A percentile compares a stretch with the other conserved stretches of the same genome.
These are phyloP conservation scores for Melinaea marsaeus DNA, from an alignment of 2,888 invertebrate species.

Conservation along the genomic window DNA sequence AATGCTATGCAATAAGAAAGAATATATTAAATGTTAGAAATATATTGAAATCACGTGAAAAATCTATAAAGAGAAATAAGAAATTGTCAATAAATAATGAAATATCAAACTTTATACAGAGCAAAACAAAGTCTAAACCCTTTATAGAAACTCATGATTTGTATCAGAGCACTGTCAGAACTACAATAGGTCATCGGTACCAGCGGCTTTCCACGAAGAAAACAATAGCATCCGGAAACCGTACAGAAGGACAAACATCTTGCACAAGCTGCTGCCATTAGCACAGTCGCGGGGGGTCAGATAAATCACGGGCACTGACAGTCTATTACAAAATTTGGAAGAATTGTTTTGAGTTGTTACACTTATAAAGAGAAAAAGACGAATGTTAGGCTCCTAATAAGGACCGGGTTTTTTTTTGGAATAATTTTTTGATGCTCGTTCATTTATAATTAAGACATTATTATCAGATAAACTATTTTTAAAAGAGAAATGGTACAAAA, in stretches of 20 bases:
- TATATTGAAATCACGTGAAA: too few relatives aligned
- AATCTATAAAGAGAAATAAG: too few relatives aligned
- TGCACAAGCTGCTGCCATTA: constrained; percentile 27
- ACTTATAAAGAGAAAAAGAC: too few relatives aligned
- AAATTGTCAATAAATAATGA: neutral
- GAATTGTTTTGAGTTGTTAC: too few relatives aligned
- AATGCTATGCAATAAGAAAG: neutral
- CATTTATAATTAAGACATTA: too few relatives aligned
- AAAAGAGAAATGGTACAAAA: too few relatives aligned
- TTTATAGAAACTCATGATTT: constrained; percentile 2
- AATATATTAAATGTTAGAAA: too few relatives aligned
- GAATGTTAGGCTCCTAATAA: too few relatives aligned
- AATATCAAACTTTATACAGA: neutral
- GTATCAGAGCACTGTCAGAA: neutral
- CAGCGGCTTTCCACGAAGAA: constrained; percentile 50
- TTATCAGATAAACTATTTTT: too few relatives aligned
- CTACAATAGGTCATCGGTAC: constrained; percentile 11
- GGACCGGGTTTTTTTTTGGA: too few relatives aligned
- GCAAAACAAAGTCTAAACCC: neutral
- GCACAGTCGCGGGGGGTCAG: constrained; percentile 39
- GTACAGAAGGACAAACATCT: constrained; percentile 43
- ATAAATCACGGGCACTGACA: constrained; percentile 43
- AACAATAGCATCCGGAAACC: constrained; percentile 51
- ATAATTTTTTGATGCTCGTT: too few relatives aligned
- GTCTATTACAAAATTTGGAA: neutral